Base-by-base conservation (phyloP, 53 echinoderm and acorn worm species). In the Holothuria leucospilota region DNA sequence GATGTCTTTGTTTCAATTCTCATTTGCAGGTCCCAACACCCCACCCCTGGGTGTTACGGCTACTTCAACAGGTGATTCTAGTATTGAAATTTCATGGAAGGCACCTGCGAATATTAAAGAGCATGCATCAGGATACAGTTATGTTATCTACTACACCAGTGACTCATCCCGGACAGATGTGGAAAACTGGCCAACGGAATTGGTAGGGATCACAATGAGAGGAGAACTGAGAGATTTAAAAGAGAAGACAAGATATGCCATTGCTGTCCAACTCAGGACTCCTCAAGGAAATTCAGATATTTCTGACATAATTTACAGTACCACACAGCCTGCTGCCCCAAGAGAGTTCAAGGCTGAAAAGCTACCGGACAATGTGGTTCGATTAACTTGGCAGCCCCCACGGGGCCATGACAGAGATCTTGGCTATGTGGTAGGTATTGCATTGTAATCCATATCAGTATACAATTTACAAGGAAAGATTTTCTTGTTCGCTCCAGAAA, bases 241-340 rank as follows among this genome's bases (percentile, higher is more conserved):
- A 38, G 90, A 94, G 53, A 87, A 88, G 77, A 91, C 91, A 4
- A 63, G 86, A 15, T 96, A 96, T 42, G 87, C 87, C 34, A 63
- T 96, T 6, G 80, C 82, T 4, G 90, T 96, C 9, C 80, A 88
- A 85, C 81, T 94, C 52, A 52, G 63, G n/a, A 96, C 94, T 8
- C 96, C 93, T 3, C 83, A 94, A 72, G 96, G 96, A 25, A 73
- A 90, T 52, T 96, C 96, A 30, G 93, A 93, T 14, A 34, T 88
- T 20, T 96, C 96, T 2, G 61, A 75, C 25, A 88, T 87, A 21
- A 74, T 68, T 66, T 84, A 67, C 25, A 65, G n/a, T 65, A 96
- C 94, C 85, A 75, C 92, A 90, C 23, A 84, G 80, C 59, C 80
- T 59, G 80, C 92, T 29, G 87, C 92, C 29, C 92, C 94, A 15